Percentiles rank a stretch among this genome's conserved stretches.
Evolutionary conservation across 2,797 vertebrate species (phyloP).

Genomic region (Hemibagrus guttatus): DNA sequence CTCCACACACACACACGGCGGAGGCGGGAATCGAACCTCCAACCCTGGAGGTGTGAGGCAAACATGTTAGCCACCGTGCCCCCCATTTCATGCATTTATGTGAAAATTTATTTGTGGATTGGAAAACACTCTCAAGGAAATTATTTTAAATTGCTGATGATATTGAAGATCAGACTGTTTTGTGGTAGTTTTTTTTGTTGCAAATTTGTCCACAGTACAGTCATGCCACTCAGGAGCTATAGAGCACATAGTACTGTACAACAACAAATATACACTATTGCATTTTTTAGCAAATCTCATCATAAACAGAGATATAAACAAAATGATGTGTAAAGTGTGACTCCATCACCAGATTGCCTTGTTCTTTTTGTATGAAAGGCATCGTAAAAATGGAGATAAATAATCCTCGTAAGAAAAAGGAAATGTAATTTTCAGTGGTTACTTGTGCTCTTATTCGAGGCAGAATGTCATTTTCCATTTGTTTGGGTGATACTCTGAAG

Average conservation of each 20-base stretch:
- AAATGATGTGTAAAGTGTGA: background rate
- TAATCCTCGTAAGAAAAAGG: background rate
- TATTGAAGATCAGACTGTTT: background rate
- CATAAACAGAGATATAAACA: background rate
- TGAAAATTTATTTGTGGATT: background rate
- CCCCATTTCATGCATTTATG: background rate
- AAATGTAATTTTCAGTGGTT: background rate
- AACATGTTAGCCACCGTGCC: too few species aligned
- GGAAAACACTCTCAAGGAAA: background rate
- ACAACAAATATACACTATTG: too few species aligned
- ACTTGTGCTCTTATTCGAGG: background rate
- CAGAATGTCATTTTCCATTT: conserved; percentile 16
- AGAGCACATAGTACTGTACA: background rate
- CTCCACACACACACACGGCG: too few species aligned
- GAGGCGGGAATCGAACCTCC: too few species aligned
- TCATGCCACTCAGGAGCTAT: background rate
- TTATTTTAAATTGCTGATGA: background rate
- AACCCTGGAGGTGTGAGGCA: too few species aligned
- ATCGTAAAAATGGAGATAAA: background rate
- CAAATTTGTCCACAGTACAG: background rate
- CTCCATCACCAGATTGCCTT: background rate
- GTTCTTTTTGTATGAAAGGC: background rate
- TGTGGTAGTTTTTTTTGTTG: background rate
- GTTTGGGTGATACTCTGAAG: conserved; percentile 22
- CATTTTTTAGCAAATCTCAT: background rate